These are phyloP conservation scores for Nomada goodeniana DNA, from an alignment of 2,888 invertebrate genomes.

Conservation along the genomic window DNA sequence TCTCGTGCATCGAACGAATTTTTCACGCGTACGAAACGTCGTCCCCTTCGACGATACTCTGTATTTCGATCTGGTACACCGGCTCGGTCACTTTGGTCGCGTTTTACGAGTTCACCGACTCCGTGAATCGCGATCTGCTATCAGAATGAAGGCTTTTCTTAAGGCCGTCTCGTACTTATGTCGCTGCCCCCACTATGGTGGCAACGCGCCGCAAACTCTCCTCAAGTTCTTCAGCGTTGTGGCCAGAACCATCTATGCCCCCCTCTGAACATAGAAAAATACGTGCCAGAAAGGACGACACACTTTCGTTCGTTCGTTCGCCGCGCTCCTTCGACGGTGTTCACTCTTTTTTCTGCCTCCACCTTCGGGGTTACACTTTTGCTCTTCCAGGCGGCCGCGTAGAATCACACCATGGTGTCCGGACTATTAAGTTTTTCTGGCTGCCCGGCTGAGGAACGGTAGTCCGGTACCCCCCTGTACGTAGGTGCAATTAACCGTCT, in stretches of 20 bases:
- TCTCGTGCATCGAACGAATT: conserved; percentile 21
- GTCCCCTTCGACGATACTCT: not conserved
- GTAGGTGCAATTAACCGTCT: conserved; percentile 1
- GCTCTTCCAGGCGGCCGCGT: not conserved
- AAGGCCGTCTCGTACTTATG: conserved; percentile 82
- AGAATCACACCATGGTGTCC: not conserved
- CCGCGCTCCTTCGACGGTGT: conserved; percentile 33
- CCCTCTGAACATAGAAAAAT: conserved; percentile 65
- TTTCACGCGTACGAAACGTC: not conserved
- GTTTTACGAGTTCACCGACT: conserved; percentile 65
- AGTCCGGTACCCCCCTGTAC: not conserved
- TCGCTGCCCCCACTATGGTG: conserved; percentile 78
- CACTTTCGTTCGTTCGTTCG: conserved; percentile 65
- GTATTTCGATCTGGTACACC: no score
- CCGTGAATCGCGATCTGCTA: conserved; percentile 77
- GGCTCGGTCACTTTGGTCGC: conserved; percentile 22
- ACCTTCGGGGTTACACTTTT: conserved; percentile 22
- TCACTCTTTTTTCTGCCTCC: conserved; percentile 17
- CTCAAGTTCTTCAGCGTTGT: conserved; percentile 48
- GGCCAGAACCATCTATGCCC: conserved; percentile 60
- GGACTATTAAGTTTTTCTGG: no score
- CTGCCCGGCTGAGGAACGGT: no score
- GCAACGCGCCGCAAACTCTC: conserved; percentile 55
- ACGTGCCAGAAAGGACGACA: conserved; percentile 64
- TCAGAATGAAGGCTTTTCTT: conserved; percentile 83